phyloP scores from a whole-genome alignment of 2,797 vertebrate species.

The Spinus olivaceus region DNA sequence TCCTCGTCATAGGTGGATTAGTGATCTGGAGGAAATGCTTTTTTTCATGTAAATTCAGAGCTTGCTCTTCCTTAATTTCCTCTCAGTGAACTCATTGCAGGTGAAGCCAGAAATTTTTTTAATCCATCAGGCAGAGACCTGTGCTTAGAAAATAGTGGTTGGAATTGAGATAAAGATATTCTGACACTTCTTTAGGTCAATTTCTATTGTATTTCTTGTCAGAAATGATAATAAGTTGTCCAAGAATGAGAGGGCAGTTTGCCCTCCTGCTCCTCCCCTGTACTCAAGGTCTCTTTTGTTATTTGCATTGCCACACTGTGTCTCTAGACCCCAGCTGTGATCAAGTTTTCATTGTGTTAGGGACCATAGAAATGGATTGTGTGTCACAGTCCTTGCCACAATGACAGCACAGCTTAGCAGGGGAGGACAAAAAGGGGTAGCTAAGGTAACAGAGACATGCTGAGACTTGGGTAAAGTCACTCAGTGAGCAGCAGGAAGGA shows the following conservation, averaged over 20 bases:
- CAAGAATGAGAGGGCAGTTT: not conserved
- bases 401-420: not conserved
- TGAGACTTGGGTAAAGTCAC: not conserved
- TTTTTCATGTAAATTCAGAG: not conserved
- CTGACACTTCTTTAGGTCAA: not conserved
- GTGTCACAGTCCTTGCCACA: not conserved
- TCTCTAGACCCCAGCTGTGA: not conserved
- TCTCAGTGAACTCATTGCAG: not conserved
- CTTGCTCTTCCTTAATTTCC: not conserved
- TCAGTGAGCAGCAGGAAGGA: not conserved
- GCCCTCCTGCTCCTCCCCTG: not conserved
- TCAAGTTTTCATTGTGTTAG: not conserved
- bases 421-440: constrained; percentile 1
- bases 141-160: not conserved
- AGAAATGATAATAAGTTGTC: not conserved
- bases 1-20: not conserved
- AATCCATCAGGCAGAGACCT: not conserved
- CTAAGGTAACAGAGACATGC: not conserved
- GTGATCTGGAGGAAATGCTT: not conserved
- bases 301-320: not conserved
- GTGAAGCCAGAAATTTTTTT: not conserved
- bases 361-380: not conserved
- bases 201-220: not conserved
- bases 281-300: not conserved
- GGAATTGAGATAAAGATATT: not conserved